These are phyloP conservation scores for Accipiter virgatus DNA, from an alignment of 2,113 vertebrate species.

Conservation along the genomic window DNA sequence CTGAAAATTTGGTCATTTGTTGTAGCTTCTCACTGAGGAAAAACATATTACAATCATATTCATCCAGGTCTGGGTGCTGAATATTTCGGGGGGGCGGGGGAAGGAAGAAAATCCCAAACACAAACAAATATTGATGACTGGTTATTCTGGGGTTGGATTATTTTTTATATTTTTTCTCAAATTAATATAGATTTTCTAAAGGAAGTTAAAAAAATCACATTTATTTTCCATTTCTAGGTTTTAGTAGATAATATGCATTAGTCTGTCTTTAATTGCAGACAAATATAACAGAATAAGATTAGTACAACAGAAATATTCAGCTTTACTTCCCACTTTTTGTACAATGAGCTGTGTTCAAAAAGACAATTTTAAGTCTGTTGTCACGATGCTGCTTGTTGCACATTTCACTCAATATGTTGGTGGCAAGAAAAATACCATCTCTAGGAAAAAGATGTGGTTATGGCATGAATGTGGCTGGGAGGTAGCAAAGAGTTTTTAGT, in stretches of 20 bases:
- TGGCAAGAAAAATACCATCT: background rate
- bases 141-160: slow-evolving; percentile 10
- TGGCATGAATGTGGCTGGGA: background rate
- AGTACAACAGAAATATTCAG: background rate
- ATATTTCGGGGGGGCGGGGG: background rate
- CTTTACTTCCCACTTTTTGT: background rate
- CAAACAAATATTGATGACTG: background rate
- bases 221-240: background rate
- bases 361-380: background rate
- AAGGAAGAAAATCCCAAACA: background rate
- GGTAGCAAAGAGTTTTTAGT: background rate
- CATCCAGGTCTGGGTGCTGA: background rate
- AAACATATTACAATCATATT: background rate
- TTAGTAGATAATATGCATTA: background rate
- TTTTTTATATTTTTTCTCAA: slow-evolving; percentile 20
- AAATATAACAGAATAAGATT: background rate
- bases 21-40: background rate
- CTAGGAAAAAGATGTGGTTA: background rate
- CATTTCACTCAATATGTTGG: background rate
- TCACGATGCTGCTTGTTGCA: background rate
- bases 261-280: background rate
- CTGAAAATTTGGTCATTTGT: background rate
- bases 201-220: background rate
- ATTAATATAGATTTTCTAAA: background rate
- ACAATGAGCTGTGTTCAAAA: background rate